These are phyloP conservation scores for Grammomys surdaster DNA, from an alignment of 2,113 vertebrate species.

Conservation along the genomic window DNA sequence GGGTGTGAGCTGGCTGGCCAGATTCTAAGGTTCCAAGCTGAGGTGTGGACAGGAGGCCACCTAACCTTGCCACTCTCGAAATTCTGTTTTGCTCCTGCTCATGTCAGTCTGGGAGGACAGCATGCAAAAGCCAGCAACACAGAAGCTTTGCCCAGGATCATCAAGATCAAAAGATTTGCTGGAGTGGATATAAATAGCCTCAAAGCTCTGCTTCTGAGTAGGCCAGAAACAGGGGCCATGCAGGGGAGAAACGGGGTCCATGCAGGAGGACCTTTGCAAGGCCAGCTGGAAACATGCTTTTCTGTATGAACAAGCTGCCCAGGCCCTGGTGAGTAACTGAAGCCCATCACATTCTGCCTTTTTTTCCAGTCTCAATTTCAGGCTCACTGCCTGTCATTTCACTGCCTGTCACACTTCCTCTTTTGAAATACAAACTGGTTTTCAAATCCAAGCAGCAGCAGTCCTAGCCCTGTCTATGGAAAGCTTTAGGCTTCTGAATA, in stretches of 20 bases:
- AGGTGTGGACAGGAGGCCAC: no score
- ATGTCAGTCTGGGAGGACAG: not conserved
- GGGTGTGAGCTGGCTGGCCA: not conserved
- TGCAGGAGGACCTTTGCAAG: not conserved
- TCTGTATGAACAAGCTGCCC: not conserved
- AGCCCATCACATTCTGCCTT: not conserved
- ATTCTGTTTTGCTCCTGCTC: not conserved
- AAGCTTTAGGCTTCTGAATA: not conserved
- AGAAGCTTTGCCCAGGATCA: conserved; percentile 8
- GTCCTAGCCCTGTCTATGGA: not conserved
- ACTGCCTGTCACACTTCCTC: not conserved
- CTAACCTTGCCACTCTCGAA: not conserved
- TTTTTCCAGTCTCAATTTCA: not conserved
- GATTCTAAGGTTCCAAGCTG: not conserved
- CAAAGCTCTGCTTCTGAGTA: conserved; percentile 42
- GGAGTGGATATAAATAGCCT: conserved; percentile 73
- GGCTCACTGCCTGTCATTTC: not conserved
- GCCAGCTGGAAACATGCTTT: not conserved
- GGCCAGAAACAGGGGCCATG: not conserved
- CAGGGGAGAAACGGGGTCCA: not conserved
- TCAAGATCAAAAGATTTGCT: conserved; percentile 72
- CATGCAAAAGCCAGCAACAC: not conserved
- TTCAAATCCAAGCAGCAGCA: not conserved
- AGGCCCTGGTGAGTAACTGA: not conserved
- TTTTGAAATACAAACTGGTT: not conserved